phyloP scores from a whole-genome alignment of 2,113 vertebrate species.

The Callionymus lyra region DNA sequence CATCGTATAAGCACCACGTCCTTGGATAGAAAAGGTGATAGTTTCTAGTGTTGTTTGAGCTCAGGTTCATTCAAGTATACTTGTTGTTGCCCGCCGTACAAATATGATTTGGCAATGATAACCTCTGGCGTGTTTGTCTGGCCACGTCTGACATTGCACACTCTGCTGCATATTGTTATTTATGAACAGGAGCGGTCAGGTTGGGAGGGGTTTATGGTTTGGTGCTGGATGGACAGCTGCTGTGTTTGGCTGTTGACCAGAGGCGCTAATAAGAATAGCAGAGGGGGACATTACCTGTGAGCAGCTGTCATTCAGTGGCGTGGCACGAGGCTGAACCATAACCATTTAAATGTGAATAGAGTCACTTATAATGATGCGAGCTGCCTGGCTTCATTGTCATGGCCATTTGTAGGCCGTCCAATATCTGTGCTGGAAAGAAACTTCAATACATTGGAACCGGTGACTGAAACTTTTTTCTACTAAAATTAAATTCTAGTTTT shows the following conservation, averaged over 20 bases:
- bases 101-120: slow-evolving; percentile 22
- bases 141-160: slow-evolving; percentile 59
- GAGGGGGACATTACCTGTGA: slow-evolving; percentile 62
- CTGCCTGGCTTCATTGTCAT: not conserved
- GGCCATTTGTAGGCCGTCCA: not conserved
- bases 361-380: slow-evolving; percentile 40
- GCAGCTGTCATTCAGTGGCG: slow-evolving; percentile 51
- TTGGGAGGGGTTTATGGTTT: slow-evolving; percentile 56
- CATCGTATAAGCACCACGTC: slow-evolving; percentile 46
- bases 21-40: slow-evolving; percentile 5
- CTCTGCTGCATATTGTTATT: slow-evolving; percentile 65
- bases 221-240: slow-evolving; percentile 65
- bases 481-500: not conserved
- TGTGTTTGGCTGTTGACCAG: slow-evolving; percentile 63
- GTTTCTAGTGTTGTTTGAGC: too few relatives aligned
- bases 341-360: slow-evolving; percentile 16
- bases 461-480: not conserved
- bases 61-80: too few relatives aligned
- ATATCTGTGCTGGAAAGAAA: too few relatives aligned
- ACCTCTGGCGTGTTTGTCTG: slow-evolving; percentile 52
- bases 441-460: too few relatives aligned
- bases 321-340: slow-evolving; percentile 31
- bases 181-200: slow-evolving; percentile 40
- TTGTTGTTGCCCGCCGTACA: too few relatives aligned
- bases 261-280: slow-evolving; percentile 45